Evolutionary conservation across 2,888 invertebrate genomes (phyloP).

Genomic region (Anarsia innoxiella): DNA sequence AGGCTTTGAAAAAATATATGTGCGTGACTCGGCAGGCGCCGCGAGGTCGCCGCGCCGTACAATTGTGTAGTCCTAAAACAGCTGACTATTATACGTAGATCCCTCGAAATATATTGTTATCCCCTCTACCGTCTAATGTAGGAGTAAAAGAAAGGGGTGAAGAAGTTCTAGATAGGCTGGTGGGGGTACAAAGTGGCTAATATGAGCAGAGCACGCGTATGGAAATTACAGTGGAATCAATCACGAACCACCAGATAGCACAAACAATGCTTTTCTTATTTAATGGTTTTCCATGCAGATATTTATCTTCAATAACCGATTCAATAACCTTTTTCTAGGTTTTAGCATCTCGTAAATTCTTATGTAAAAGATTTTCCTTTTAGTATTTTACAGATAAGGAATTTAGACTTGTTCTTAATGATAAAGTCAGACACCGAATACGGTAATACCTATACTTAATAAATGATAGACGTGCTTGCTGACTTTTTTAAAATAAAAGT

Average conservation of each 20-base stretch:
- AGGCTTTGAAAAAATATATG: constrained; percentile 62
- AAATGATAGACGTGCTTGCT: no score
- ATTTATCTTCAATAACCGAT: constrained; percentile 29
- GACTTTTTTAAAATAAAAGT: no score
- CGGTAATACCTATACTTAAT: no score
- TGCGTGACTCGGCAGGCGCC: constrained; percentile 74
- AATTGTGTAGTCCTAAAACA: constrained; percentile 62
- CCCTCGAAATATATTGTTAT: constrained; percentile 32
- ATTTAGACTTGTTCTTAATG: no score
- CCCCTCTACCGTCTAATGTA: constrained; percentile 23
- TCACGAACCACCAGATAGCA: constrained; percentile 64
- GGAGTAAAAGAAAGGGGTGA: constrained; percentile 19
- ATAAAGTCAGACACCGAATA: no score
- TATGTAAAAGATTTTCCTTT: no score
- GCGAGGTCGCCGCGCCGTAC: constrained; percentile 59
- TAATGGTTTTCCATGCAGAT: constrained; percentile 53
- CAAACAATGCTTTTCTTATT: constrained; percentile 54
- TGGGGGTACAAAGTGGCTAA: constrained; percentile 62
- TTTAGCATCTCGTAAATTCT: no score
- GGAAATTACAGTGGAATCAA: constrained; percentile 73
- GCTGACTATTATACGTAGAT: constrained; percentile 39
- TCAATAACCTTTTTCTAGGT: constrained; percentile 5
- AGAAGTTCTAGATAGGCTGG: constrained; percentile 35
- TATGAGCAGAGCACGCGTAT: constrained; percentile 70
- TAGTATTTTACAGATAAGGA: no score